Evolutionary conservation across 2,888 invertebrate genomes (phyloP), one percentile per base, ranked within the genome.

Genomic region (Phyllotreta striolata): DNA sequence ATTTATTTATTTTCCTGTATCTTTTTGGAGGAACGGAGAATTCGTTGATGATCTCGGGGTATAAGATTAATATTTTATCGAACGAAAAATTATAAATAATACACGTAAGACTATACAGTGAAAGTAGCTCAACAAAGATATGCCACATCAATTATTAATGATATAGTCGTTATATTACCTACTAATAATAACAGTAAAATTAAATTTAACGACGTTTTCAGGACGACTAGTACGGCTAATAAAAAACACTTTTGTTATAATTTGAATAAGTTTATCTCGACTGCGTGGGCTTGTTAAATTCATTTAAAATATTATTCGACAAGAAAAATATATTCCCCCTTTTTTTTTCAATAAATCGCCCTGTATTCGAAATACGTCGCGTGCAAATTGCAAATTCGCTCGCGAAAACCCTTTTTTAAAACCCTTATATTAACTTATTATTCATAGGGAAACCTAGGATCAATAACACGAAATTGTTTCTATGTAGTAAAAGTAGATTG

Each of bases 101-200:
- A 44, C 2, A 44, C 46, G 46, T 44, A 44, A 10, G 12, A 10
- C 46, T 44, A 44, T 44, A 12, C 13, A 44, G 12, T 43, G 55
- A 55, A 55, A 55, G 55, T 55, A 43, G 55, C 39, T 9, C 55
- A 55, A 1, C n/a, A 8, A n/a, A 43, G 55, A 55, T 43, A 55
- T 55, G 6, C 55, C 35, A 55, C 43, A 55, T 55, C 43, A 24
- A 55, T 55, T 55, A 55, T 41, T 55, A 55, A 55, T 41, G 9
- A 55, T 41, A 12, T 44, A 44, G 46, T 41, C 6, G n/a, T 13
- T 54, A 14, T 13, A 10, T 24, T 49, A 34, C 49, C 10, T 49
- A 49, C 34, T 49, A 24, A 49, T 14, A 49, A 34, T 49, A 14
- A 14, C 49, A 34, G 49, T 49, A 44, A 44, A 44, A 44, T 49